A percentile compares a stretch with the other conserved stretches of the same genome.
These are phyloP conservation scores for Tupaia chinensis DNA, from an alignment of 2,113 vertebrate species.

Conservation along the genomic window DNA sequence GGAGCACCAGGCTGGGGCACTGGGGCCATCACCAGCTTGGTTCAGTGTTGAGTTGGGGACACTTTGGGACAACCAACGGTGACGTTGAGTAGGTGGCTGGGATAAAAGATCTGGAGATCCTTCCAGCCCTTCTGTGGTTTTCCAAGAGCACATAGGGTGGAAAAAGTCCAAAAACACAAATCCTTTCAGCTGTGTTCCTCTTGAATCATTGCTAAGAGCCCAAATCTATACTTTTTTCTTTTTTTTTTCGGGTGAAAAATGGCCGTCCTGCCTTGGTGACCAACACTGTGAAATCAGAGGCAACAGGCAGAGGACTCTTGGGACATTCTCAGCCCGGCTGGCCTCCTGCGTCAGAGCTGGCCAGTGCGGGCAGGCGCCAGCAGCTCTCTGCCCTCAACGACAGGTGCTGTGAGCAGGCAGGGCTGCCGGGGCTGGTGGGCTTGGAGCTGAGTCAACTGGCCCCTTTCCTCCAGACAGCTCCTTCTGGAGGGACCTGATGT, in stretches of 20 bases:
- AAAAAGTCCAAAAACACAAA: background rate
- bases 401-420: background rate
- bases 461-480: background rate
- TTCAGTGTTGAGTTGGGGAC: background rate
- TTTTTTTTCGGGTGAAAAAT: conserved; percentile 18
- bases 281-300: background rate
- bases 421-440: background rate
- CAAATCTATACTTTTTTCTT: background rate
- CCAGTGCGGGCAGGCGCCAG: fast-evolving
- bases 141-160: background rate
- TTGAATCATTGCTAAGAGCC: background rate
- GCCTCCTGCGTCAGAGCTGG: fast-evolving
- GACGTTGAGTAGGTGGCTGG: background rate
- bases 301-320: background rate
- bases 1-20: background rate
- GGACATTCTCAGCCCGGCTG: fast-evolving
- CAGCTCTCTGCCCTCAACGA: fast-evolving
- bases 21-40: fast-evolving
- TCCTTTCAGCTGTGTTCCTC: background rate
- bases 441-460: background rate
- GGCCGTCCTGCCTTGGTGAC: background rate
- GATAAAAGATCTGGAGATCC: fast-evolving
- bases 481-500: background rate
- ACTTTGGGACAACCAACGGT: background rate
- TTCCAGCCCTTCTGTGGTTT: background rate